Evolutionary conservation across 2,888 invertebrate genomes (phyloP), one percentile per base, ranked within the genome.

Genomic region (Julus scandinavius): DNA sequence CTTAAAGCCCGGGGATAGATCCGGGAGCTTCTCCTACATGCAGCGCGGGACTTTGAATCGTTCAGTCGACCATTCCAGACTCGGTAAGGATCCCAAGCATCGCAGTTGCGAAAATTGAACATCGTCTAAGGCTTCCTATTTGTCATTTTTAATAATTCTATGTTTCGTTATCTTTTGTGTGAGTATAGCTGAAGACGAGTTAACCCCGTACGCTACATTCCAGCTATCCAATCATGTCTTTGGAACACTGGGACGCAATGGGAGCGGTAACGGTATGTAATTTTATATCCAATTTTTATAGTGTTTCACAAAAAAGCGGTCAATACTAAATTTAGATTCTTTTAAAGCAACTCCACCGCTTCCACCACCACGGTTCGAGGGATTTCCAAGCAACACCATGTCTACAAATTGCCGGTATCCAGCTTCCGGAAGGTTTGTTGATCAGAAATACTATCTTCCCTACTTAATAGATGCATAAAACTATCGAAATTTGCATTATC

Each of bases 11-110:
- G 88, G 88, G 49, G 85, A 41, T 40, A n/a, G 88, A 17, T 84
- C 88, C 0, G 88, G 88, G 29, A 88, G 88, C 54, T 88, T 88
- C 38, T 83, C 88, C 20, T 88, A 88, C 41, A 85, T 88, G 83
- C 88, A 88, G 85, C 83, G 88, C 9, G 87, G 54, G n/a, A 58
- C 87, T n/a, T n/a, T 54, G 7, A 87, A 87, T n/a, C 87, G 58
- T n/a, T n/a, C 29, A 2, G 87, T 40, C 38, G 58, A 58, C 29
- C 87, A 87, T 87, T 87, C 87, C 7, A 50, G 58, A 58, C 54
- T 58, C 13, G 50, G 85, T 85, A 20, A 87, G 54, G 38, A 15
- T 38, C 45, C 9, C 15, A 20, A 87, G 54, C 15, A 15, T 38
- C 45, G 9, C 5, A 87, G 29, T 87, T 13, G 38, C 7, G n/a